Evolutionary conservation across 2,113 vertebrate species (phyloP).

Genomic region (Nettapus auritus): DNA sequence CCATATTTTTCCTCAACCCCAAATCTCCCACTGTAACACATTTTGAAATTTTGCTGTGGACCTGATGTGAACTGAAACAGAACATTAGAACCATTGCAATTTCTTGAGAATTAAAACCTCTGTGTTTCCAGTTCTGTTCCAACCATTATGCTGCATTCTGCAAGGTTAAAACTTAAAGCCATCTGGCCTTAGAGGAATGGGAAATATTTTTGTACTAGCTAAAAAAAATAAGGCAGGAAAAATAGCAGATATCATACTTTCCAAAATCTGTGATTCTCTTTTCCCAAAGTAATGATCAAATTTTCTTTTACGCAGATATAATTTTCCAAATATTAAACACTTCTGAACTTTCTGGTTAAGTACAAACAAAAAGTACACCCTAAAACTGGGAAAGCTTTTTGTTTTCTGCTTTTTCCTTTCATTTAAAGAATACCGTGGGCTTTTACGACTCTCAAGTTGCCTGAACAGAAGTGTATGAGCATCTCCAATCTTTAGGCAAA

Average conservation of each 20-base stretch:
- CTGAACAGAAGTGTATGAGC: neutral
- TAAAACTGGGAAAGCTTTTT: neutral
- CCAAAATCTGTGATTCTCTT: constrained; percentile 27
- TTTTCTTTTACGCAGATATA: constrained; percentile 20
- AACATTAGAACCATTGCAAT: neutral
- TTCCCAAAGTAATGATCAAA: neutral
- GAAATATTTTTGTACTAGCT: constrained; percentile 28
- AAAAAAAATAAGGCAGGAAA: neutral
- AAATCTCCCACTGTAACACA: neutral
- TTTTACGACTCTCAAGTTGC: neutral
- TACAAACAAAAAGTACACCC: neutral
- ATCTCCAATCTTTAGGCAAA: neutral
- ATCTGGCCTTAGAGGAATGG: constrained; percentile 19
- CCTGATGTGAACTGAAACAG: neutral
- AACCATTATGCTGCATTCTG: neutral
- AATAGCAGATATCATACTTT: constrained; percentile 7
- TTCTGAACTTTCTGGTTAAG: constrained; percentile 2
- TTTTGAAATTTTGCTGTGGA: neutral
- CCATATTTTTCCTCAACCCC: neutral
- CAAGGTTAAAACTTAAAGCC: constrained; percentile 11
- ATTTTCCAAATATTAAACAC: constrained; percentile 10
- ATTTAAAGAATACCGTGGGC: neutral
- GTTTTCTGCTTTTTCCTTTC: neutral
- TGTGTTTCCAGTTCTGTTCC: neutral
- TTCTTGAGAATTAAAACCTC: neutral